Base-by-base conservation (phyloP, 1,140 invertebrate genomes). In the Calycopis cecrops region DNA sequence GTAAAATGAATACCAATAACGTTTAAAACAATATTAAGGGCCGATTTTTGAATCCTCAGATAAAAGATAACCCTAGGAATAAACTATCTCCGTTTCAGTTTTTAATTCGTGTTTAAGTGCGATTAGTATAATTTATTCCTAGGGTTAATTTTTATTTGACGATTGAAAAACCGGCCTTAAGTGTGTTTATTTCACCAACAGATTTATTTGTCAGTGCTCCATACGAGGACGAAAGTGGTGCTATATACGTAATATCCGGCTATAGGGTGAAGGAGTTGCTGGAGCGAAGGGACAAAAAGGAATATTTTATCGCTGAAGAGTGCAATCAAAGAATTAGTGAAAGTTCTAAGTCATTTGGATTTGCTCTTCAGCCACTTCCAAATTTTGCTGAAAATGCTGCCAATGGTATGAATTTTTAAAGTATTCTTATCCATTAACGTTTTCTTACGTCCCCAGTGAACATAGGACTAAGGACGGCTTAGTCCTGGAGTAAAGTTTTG, bases 141-240 rank as follows among this genome's bases (percentile, higher is more conserved):
- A 2, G 2, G 6, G 21, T 28, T 28, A 28, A 28, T 28, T 28
- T 28, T 28, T 28, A n/a, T n/a, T n/a, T n/a, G n/a, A n/a, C n/a
- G n/a, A n/a, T n/a, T n/a, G n/a, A n/a, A n/a, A n/a, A n/a, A n/a
- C n/a, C n/a, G n/a, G n/a, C n/a, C n/a, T n/a, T n/a, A n/a, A n/a
- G n/a, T n/a, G n/a, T n/a, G n/a, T 28, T 28, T 28, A 28, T 28
- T 28, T 28, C 21, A 28, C 21, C 21, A 70, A 1, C 63, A 83
- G 79, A 82, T 67, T 59, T 82, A 42, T 66, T 75, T 44, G 63
- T 83, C 3, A 71, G 73, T 56, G 76, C 79, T 8, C 79, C 79
- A 1, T 80, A 74, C 48, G 76, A 79, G 59, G 49, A 79, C 9
- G 12, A 18, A 1, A 69, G 70, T 11, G 79, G 79, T 12, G 65